Percentiles rank a stretch among this genome's conserved stretches.
phyloP scores from a whole-genome alignment of 2,113 vertebrate species.

The Myotis davidii region DNA sequence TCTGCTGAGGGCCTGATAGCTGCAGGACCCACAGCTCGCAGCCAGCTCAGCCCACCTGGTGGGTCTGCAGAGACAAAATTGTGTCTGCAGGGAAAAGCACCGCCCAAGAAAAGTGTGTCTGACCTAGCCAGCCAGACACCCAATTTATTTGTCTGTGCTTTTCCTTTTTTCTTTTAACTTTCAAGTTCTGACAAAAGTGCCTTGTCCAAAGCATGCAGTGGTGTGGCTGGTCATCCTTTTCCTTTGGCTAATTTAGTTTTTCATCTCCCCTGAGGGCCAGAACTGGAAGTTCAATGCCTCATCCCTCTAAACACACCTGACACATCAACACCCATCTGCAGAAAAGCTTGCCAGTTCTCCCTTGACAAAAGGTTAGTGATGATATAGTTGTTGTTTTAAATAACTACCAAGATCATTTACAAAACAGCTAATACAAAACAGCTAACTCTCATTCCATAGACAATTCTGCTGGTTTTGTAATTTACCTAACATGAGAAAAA shows the following conservation, averaged over 20 bases:
- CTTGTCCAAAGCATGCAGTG: neutral
- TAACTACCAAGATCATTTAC: neutral
- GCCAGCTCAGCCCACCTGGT: conserved; percentile 9
- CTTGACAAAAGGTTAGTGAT: neutral
- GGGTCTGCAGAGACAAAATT: neutral
- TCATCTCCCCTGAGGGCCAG: neutral
- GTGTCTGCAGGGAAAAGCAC: neutral
- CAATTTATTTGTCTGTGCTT: conserved; percentile 40
- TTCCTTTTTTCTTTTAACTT: conserved; percentile 1
- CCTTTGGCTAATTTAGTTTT: neutral
- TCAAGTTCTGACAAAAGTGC: neutral
- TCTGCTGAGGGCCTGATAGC: conserved; percentile 64
- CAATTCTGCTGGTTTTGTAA: neutral
- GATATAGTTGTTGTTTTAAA: conserved; percentile 57
- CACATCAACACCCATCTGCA: conserved; percentile 31
- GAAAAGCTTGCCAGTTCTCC: neutral
- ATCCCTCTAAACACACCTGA: neutral
- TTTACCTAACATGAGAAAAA: neutral
- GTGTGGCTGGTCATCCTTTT: neutral
- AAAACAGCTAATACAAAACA: neutral
- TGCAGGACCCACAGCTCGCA: conserved; percentile 64
- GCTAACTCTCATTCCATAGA: neutral
- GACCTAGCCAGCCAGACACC: neutral
- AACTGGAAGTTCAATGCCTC: neutral
- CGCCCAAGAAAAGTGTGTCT: neutral